Base-by-base conservation (phyloP, 2,888 invertebrate genomes). In the Ornithoptera alexandrae region DNA sequence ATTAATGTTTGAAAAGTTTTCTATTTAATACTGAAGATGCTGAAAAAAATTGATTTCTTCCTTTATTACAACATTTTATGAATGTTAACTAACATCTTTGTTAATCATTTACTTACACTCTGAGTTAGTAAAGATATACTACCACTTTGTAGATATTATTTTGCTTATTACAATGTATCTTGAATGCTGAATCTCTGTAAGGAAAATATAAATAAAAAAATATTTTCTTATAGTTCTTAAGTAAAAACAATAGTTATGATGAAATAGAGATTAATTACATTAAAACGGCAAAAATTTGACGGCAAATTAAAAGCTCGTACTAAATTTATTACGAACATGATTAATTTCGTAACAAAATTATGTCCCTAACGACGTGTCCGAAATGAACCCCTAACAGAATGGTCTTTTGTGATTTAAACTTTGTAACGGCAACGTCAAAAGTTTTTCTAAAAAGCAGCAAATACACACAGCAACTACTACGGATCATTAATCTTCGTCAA, bases 401-500 rank as follows among this genome's bases (percentile, higher is more conserved):
- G 57, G 53, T 68, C 46, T 64, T 53, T 68, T 68, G 64, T 68
- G 63, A 53, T 68, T 64, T 53, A 53, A 64, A 68, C 53, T 63
- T 64, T 53, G 53, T 64, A 64, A 22, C 50, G 59, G 46, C 24
- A 17, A 59, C 36, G 59, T 61, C 22, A 57, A 65, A 66, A 65
- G 46, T 24, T 22, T 17, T 30, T 60, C 46, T 36, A 57, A 69
- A 69, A 65, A 69, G 62, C 58, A 42, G 46, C 46, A 61, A 46
- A 57, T 62, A 57, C n/a, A 66, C 66, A 39, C 53, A 76, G 79
- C 77, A 81, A 79, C 79, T 78, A 78, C 79, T 73, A 73, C 71
- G 72, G 75, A 78, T 77, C 84, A 88, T 89, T 85, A 87, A 88
- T 89, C 86, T 80, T 73, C 77, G 87, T 86, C 88, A 84, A 80